Base-by-base conservation (phyloP, 1,140 invertebrate species). In the Oreohelix idahoensis region DNA sequence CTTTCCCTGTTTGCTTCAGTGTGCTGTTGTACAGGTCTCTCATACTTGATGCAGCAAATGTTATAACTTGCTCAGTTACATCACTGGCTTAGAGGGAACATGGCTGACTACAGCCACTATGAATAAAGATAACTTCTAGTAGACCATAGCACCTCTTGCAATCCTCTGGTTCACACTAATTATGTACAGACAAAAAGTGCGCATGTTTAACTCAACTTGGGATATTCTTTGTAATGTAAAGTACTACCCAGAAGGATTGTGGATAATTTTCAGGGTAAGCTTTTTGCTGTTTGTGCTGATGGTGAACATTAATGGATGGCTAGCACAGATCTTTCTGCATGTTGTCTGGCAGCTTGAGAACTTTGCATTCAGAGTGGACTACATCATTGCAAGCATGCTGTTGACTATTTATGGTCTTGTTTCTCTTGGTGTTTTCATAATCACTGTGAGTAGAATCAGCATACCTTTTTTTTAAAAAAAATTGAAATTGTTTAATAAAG, bases 241-340 rank as follows among this genome's bases (percentile, higher is more conserved):
- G 51, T 26, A 58, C 23, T 4, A 58, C n/a, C 63, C 2, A 32
- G 29, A 2, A 66, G 63, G 63, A 66, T 66, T 66, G n/a, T 66
- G 63, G 63, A 32, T 66, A 8, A 66, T 35, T 90, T 90, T 85
- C 90, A 90, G 90, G 85, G 84, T 83, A 20, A 84, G 87, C 51
- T 91, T 90, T 87, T 53, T 85, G 69, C 20, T 80, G 4, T 91
- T 90, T 86, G 86, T 83, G n/a, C 32, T 81, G 42, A 84, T 73
- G 38, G 85, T 89, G 26, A 84, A 84, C 36, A 42, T 84, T 0
- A 84, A 87, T 81, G 87, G 87, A 5, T 20, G 83, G 15, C 38
- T 89, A 29, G 78, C 81, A 42, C 77, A 89, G 36, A 83, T 73
- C 35, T 84, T 91, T 15, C 74, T 83, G 35, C 84, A 80, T 5